Evolutionary conservation across 2,888 invertebrate species (phyloP), one percentile per base, ranked within the genome.

Genomic region (Eremobia ochroleuca): DNA sequence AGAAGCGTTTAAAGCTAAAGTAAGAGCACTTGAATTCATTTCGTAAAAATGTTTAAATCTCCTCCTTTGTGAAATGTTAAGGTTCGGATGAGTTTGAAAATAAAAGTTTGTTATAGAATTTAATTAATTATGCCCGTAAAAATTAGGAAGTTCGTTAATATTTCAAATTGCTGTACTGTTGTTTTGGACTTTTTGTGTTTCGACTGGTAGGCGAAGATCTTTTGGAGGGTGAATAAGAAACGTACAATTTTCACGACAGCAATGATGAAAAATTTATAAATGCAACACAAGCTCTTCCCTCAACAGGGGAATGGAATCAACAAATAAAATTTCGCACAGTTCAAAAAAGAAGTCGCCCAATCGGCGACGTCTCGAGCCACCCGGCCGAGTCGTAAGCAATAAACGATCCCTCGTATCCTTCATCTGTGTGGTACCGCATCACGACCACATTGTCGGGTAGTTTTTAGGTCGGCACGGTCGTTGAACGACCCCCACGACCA

Each of bases 1-100:
- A 92, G 93, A 93, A 93, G 91, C 93, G 92, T 94, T 95, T 94
- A 92, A 94, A 94, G 91, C 92, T 91, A 90, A 92, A 94, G 92
- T 90, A 91, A 93, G 92, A 92, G 92, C 93, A 94, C 94, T 95
- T 92, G 92, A 94, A 94, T 92, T 92, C 92, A 93, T 93, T 93
- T 90, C 89, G 88, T 87, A 86, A 88, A 92, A 91, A 90, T 90
- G 89, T 89, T 92, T 87, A 89, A 92, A 90, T 90, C 75, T 87
- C 49, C 77, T 76, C 87, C 85, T 88, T 90, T 89, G 88, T 88
- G 80, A 83, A 89, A 90, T 79, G 75, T 85, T 89, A 81, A 81
- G 85, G 78, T 79, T 83, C 70, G 67, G 77, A 83, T 71, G 65
- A 81, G 77, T 78, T 86, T 81, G 79, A 84, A 89, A 85, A 86